These are phyloP conservation scores for Drosophila koepferae DNA, from an alignment of 2,888 invertebrate genomes.

Conservation along the genomic window DNA sequence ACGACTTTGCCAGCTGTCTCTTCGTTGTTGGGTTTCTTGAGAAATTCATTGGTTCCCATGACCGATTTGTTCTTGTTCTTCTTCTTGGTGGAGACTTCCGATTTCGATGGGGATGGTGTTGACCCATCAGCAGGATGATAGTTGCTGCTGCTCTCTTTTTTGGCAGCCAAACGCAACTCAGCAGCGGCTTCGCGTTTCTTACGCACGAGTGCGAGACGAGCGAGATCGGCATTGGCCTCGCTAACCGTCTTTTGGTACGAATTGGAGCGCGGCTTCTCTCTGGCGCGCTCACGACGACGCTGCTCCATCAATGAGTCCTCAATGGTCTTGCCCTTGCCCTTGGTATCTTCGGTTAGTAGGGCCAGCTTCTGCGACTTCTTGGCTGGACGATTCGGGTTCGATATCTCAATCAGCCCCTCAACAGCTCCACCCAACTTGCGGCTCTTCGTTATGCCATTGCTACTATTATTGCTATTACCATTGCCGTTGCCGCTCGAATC, in stretches of 20 bases:
- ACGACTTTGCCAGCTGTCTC: not conserved
- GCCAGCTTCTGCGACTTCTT: slow-evolving; percentile 3
- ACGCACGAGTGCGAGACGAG: slow-evolving; percentile 49
- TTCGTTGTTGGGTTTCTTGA: not conserved
- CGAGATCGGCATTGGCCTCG: slow-evolving; percentile 45
- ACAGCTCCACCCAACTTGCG: slow-evolving; percentile 25
- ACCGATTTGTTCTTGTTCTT: slow-evolving; percentile 1
- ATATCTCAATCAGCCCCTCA: slow-evolving; percentile 42
- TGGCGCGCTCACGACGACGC: slow-evolving; percentile 1
- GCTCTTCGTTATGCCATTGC: not conserved
- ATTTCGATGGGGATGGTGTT: not conserved
- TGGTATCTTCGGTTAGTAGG: not conserved
- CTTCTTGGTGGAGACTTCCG: slow-evolving; percentile 10
- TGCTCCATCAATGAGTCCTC: not conserved
- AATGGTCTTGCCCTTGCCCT: not conserved
- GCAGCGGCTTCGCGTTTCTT: slow-evolving; percentile 55
- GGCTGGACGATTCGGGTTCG: slow-evolving; percentile 53
- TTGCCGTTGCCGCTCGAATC: not conserved
- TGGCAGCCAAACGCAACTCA: slow-evolving; percentile 47
- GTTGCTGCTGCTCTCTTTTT: slow-evolving; percentile 13
- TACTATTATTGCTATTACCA: not conserved
- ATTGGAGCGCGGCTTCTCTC: slow-evolving; percentile 4
- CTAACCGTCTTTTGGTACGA: not conserved
- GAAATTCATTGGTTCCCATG: not conserved
- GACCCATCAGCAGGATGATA: not conserved